Evolutionary conservation across 2,113 vertebrate genomes (phyloP).

Genomic region (Telmatochromis sp.): DNA sequence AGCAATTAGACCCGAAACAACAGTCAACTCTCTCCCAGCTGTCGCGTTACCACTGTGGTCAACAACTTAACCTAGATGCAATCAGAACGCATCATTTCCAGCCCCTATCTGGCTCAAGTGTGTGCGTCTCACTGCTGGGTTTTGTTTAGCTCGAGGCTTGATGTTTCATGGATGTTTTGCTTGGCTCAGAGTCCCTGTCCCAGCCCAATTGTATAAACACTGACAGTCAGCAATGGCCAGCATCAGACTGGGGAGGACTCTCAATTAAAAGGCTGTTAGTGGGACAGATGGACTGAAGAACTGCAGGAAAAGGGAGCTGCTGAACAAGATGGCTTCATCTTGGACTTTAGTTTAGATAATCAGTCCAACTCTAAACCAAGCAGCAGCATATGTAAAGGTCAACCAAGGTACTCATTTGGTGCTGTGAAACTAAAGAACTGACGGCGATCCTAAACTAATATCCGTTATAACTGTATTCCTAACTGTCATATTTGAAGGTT

Average conservation of each 20-base stretch:
- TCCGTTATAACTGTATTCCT: slow-evolving; percentile 34
- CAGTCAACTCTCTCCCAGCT: slow-evolving; percentile 22
- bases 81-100: slow-evolving; percentile 36
- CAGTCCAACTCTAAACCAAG: not conserved
- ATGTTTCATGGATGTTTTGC: slow-evolving; percentile 66
- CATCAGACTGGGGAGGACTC: slow-evolving; percentile 49
- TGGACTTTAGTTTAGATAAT: slow-evolving; percentile 4
- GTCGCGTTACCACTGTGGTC: slow-evolving; percentile 13
- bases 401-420: not conserved
- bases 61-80: slow-evolving; percentile 25
- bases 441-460: slow-evolving; percentile 31
- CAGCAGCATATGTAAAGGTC: slow-evolving; percentile 14
- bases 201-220: slow-evolving; percentile 64
- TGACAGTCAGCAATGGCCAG: slow-evolving; percentile 45
- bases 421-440: slow-evolving; percentile 2
- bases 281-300: slow-evolving; percentile 45
- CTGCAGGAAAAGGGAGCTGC: slow-evolving; percentile 20
- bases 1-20: slow-evolving; percentile 29
- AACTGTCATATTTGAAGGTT: slow-evolving; percentile 15
- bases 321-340: slow-evolving; percentile 16
- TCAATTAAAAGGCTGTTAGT: slow-evolving; percentile 59
- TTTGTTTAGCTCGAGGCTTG: slow-evolving; percentile 61
- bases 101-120: slow-evolving; percentile 50
- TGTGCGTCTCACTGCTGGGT: slow-evolving; percentile 39
- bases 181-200: slow-evolving; percentile 56